Evolutionary conservation across 2,113 vertebrate species (phyloP).

Genomic region (Prionailurus bengalensis): DNA sequence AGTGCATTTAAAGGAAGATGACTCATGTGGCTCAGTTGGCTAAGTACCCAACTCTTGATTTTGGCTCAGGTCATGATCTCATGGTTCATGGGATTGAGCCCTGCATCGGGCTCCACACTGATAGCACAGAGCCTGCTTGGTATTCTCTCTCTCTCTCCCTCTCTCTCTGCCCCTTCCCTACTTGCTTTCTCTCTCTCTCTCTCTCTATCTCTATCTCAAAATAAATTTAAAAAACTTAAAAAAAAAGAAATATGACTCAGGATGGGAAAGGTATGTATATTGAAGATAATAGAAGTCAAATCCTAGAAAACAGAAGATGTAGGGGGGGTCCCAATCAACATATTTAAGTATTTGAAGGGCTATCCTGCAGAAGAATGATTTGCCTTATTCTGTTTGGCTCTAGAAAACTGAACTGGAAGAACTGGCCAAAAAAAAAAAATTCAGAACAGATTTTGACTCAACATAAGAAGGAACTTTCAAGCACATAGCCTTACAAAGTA

Average conservation of each 20-base stretch:
- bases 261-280: background rate
- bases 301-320: constrained; percentile 53
- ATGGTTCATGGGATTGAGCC: too few species aligned
- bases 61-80: too few species aligned
- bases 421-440: background rate
- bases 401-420: background rate
- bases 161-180: too few species aligned
- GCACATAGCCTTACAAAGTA: background rate
- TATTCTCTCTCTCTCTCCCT: too few species aligned
- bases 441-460: constrained; percentile 31
- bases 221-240: too few species aligned
- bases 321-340: background rate
- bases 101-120: too few species aligned
- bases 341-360: constrained; percentile 25
- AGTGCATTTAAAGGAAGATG: background rate
- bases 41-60: too few species aligned
- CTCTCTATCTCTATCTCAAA: too few species aligned
- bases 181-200: too few species aligned
- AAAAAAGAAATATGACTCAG: background rate
- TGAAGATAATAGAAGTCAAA: background rate
- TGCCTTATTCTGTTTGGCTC: constrained; percentile 24
- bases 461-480: constrained; percentile 35
- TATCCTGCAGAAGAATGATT: background rate
- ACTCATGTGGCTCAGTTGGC: background rate
- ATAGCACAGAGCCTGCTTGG: too few species aligned